Conservation (phyloP, 2,113 vertebrate species). For the Sialia sialis region DNA sequence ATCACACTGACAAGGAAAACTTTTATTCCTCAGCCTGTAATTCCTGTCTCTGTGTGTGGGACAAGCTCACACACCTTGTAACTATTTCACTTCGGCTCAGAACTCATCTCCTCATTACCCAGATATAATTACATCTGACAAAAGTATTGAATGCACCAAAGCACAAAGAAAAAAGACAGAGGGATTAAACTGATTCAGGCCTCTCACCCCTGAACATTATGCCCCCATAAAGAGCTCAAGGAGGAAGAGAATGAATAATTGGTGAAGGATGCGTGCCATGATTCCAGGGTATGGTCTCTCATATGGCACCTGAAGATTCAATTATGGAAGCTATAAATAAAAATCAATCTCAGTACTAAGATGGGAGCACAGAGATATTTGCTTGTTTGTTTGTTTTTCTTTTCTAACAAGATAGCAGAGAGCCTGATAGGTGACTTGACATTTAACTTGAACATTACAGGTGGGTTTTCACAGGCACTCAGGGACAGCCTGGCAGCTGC, state of each 20-base stretch:
- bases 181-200: conserved; percentile 30
- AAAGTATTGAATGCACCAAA: conserved; percentile 11
- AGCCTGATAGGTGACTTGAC: not conserved
- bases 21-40: conserved; percentile 48
- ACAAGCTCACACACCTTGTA: conserved; percentile 44
- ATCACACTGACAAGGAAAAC: conserved; percentile 38
- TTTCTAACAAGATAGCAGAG: not conserved
- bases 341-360: conserved; percentile 8
- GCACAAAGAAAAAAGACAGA: not conserved
- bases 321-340: not conserved
- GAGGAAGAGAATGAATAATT: conserved; percentile 32
- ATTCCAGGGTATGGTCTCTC: conserved; percentile 37
- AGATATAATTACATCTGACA: conserved; percentile 42
- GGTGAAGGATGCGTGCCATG: conserved; percentile 17
- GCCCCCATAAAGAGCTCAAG: not conserved
- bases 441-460: not conserved
- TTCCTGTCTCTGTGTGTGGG: conserved; percentile 58
- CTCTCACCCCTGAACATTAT: not conserved
- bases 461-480: not conserved
- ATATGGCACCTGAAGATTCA: not conserved
- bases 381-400: not conserved
- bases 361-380: not conserved
- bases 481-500: not conserved
- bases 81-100: not conserved
- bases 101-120: not conserved